phyloP scores from a whole-genome alignment of 2,797 vertebrate genomes.

The Galago senegalensis region DNA sequence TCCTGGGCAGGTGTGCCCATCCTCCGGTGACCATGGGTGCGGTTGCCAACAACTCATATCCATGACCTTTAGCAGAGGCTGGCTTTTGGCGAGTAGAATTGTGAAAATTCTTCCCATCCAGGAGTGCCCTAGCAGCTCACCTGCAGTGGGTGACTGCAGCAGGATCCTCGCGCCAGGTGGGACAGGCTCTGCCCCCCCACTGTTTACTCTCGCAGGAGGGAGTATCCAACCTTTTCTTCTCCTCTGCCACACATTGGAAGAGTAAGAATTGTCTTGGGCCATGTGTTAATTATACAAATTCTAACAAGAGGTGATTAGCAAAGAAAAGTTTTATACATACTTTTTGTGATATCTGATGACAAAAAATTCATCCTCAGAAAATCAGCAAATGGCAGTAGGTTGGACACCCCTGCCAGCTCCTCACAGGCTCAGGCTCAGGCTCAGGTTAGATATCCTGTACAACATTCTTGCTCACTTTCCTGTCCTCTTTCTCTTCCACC shows the following conservation, averaged over 20 bases:
- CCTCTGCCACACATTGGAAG: too few species aligned
- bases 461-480: background rate
- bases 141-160: background rate
- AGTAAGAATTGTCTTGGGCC: too few species aligned
- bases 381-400: too few species aligned
- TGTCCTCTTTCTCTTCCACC: background rate
- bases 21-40: background rate
- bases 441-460: background rate
- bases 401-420: background rate
- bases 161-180: background rate
- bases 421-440: background rate
- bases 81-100: background rate
- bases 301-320: too few species aligned
- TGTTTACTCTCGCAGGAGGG: background rate
- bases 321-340: too few species aligned
- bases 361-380: too few species aligned
- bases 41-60: background rate
- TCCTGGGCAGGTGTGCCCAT: background rate
- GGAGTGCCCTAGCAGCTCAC: background rate
- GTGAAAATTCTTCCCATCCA: background rate
- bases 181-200: background rate
- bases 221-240: too few species aligned
- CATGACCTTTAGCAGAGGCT: background rate
- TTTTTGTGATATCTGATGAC: too few species aligned
- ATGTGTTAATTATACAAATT: too few species aligned